Conservation (phyloP, 2,888 invertebrate species). For the Epistrophella euchroma region DNA sequence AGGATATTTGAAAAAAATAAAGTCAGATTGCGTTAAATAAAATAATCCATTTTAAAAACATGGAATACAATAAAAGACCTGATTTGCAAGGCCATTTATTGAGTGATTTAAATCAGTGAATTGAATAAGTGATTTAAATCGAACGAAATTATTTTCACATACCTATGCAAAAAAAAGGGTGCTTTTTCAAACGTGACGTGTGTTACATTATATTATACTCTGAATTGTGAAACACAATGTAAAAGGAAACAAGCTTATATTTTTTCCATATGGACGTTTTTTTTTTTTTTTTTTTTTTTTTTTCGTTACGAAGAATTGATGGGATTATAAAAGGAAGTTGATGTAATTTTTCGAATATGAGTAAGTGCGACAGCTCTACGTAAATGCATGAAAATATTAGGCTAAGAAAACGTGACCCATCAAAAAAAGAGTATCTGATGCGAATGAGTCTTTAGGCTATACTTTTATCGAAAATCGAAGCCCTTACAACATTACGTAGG, state of each 20-base stretch:
- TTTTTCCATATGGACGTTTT: background rate
- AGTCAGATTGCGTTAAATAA: background rate
- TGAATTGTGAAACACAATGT: background rate
- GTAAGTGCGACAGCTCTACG: slow-evolving; percentile 13
- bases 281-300: background rate
- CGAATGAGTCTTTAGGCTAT: slow-evolving; percentile 20
- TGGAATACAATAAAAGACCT: background rate
- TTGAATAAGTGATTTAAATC: slow-evolving; percentile 37
- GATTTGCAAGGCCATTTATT: slow-evolving; percentile 15
- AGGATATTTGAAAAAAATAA: background rate
- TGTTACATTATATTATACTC: background rate
- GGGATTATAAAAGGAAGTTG: slow-evolving; percentile 1
- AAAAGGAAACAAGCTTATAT: background rate
- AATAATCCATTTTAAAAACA: background rate
- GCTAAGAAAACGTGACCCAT: slow-evolving; percentile 22
- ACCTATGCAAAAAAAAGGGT: background rate
- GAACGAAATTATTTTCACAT: slow-evolving; percentile 13
- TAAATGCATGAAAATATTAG: slow-evolving; percentile 28
- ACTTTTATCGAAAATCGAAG: background rate
- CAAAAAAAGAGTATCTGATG: slow-evolving; percentile 7
- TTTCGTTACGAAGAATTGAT: slow-evolving; percentile 6
- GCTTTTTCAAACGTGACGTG: slow-evolving; percentile 19
- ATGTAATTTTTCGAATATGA: slow-evolving; percentile 16
- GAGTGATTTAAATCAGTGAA: slow-evolving; percentile 25
- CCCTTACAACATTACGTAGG: too few species aligned